A percentile compares a stretch with the other conserved stretches of the same genome.
Conservation (phyloP, 92 coral and sea anemone species). For the Scolanthus callimorphus region DNA sequence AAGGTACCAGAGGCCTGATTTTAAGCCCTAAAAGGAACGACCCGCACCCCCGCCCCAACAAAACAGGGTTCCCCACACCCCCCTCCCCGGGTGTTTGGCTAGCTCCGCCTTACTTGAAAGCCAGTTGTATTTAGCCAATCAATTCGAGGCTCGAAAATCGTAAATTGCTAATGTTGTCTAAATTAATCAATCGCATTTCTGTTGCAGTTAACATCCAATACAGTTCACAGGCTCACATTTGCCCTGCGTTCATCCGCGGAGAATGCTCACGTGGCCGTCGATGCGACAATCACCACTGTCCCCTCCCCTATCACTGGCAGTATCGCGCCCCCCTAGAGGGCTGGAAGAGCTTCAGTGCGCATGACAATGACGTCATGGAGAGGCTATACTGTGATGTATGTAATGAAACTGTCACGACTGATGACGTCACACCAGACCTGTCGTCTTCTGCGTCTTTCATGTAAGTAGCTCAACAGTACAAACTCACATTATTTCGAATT, state of each 20-base stretch:
- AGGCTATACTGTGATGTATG: slow-evolving; percentile 59
- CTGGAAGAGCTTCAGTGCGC: slow-evolving; percentile 56
- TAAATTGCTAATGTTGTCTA: too few species aligned
- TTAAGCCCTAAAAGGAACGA: too few species aligned
- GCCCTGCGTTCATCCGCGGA: slow-evolving; percentile 58
- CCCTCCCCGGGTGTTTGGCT: too few species aligned
- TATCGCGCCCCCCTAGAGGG: slow-evolving; percentile 55
- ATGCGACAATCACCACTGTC: slow-evolving; percentile 77
- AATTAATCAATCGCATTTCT: too few species aligned
- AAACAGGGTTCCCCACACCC: too few species aligned
- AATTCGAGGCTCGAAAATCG: too few species aligned
- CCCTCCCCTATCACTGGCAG: slow-evolving; percentile 85
- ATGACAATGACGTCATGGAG: slow-evolving; percentile 44
- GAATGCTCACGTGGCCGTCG: slow-evolving; percentile 43
- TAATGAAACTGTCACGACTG: slow-evolving; percentile 43
- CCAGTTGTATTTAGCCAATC: too few species aligned
- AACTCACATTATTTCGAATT: too few species aligned
- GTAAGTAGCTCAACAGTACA: too few species aligned
- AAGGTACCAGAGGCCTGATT: too few species aligned
- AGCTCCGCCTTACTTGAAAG: too few species aligned
- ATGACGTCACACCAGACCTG: slow-evolving; percentile 40
- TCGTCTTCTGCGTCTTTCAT: slow-evolving; percentile 9
- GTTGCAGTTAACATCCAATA: slow-evolving; percentile 44
- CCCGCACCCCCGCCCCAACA: too few species aligned
- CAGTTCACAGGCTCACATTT: slow-evolving; percentile 53